Evolutionary conservation across 1,140 invertebrate genomes (phyloP).

Genomic region (Trichonephila clavipes): DNA sequence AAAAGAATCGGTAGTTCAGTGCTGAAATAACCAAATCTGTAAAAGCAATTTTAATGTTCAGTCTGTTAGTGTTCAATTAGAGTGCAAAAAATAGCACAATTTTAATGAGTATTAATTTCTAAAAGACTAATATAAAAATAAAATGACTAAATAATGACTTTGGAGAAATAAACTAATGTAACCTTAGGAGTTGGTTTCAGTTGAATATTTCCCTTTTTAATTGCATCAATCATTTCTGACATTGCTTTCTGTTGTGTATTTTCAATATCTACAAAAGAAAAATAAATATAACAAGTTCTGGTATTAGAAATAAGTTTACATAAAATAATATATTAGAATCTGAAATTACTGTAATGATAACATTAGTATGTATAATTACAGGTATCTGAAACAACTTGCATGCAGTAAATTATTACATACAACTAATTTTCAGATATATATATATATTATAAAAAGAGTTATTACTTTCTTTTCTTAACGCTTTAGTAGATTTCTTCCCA

Average conservation of each 20-base stretch:
- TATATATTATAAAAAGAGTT: not conserved
- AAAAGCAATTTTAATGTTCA: not conserved
- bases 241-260: conserved; percentile 60
- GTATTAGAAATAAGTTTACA: too few relatives aligned
- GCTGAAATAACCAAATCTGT: too few relatives aligned
- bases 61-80: not conserved
- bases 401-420: too few relatives aligned
- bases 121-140: not conserved
- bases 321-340: too few relatives aligned
- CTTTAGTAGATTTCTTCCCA: conserved; percentile 44
- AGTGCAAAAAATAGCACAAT: not conserved
- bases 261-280: conserved; percentile 22
- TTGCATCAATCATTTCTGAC: conserved; percentile 69
- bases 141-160: not conserved
- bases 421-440: not conserved
- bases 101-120: not conserved
- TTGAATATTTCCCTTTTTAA: conserved; percentile 61
- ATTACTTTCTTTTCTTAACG: conserved; percentile 28
- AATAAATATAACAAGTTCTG: too few relatives aligned
- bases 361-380: not conserved
- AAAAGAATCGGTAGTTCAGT: too few relatives aligned
- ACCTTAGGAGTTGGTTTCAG: conserved; percentile 64
- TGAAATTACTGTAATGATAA: too few relatives aligned
- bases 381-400: too few relatives aligned
- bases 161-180: not conserved